Percentiles rank a stretch among this genome's conserved stretches.
Evolutionary conservation across 2,888 invertebrate species (phyloP).

Genomic region (Deroplatys truncata): DNA sequence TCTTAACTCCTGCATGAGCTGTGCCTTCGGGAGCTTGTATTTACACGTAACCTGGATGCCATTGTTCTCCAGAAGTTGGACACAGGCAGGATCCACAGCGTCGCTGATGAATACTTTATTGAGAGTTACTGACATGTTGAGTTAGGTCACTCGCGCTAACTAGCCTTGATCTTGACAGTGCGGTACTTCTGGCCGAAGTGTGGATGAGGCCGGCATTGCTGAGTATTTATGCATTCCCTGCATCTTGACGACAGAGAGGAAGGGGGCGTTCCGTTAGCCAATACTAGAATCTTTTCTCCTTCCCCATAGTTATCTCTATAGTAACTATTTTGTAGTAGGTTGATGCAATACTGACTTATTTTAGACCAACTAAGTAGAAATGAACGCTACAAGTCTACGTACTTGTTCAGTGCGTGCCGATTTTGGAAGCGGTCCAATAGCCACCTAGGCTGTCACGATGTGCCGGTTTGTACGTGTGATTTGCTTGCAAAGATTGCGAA

Average conservation of each 20-base stretch:
- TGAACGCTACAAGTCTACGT: background rate
- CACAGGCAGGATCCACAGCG: slow-evolving; percentile 84
- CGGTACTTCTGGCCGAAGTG: background rate
- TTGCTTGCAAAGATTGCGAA: too few relatives aligned
- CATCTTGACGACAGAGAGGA: background rate
- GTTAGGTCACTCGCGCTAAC: background rate
- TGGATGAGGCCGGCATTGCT: background rate
- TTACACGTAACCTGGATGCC: slow-evolving; percentile 77
- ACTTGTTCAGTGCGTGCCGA: too few relatives aligned
- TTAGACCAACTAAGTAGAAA: background rate
- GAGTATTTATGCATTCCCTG: background rate
- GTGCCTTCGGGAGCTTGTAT: slow-evolving; percentile 71
- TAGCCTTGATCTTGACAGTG: background rate
- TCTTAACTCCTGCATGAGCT: slow-evolving; percentile 76
- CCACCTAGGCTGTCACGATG: too few relatives aligned
- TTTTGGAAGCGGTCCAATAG: background rate
- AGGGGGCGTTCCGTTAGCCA: background rate
- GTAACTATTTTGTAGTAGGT: background rate
- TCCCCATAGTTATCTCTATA: background rate
- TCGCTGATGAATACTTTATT: slow-evolving; percentile 87
- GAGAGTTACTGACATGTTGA: slow-evolving; percentile 50
- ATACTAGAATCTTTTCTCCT: background rate
- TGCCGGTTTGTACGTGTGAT: too few relatives aligned
- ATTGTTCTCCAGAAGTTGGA: slow-evolving; percentile 69
- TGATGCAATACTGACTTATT: background rate